Base-by-base conservation (phyloP, 2,888 invertebrate genomes). In the Macrosoma leucophasiata region DNA sequence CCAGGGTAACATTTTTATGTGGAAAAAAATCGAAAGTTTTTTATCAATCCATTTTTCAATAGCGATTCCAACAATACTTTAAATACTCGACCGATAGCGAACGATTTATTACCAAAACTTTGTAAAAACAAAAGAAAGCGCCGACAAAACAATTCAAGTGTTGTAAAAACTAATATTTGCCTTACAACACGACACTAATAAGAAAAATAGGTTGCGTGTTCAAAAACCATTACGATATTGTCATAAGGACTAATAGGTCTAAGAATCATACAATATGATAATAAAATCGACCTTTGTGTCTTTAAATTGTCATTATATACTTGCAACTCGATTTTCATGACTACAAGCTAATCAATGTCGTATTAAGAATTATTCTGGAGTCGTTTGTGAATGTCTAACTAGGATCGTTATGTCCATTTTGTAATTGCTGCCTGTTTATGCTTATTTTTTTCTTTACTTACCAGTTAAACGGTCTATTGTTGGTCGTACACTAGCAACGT, bases 251-350 rank as follows among this genome's bases (percentile, higher is more conserved):
- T 84, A 81, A 84, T 84, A 81, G 82, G 64, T 73, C 75, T 60
- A 71, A 81, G 84, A 84, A 79, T 77, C 81, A 76, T 81, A 84
- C 74, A 73, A 76, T 74, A 82, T 71, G 77, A 78, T 82, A 84
- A 82, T 79, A 79, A 84, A 82, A 78, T 73, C 74, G 72, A 78
- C 75, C 79, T 84, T 76, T 74, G 73, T 67, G 82, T 82, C 81
- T 84, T 84, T 82, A 84, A 84, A 82, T 79, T 77, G 77, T 78
- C 84, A 77, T 84, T 84, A 82, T 73, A 71, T 62, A 57, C 52
- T 61, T 64, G 59, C 58, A 62, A 55, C 56, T 53, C 51, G 47
- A 35, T 25, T 20, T n/a, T 29, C 29, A 35, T 25, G 34, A 13
- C 69, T 62, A 55, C 54, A 51, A 64, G 46, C 73, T 79, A 76